phyloP scores from a whole-genome alignment of 2,797 vertebrate species.

The Clarias laeviceps region DNA sequence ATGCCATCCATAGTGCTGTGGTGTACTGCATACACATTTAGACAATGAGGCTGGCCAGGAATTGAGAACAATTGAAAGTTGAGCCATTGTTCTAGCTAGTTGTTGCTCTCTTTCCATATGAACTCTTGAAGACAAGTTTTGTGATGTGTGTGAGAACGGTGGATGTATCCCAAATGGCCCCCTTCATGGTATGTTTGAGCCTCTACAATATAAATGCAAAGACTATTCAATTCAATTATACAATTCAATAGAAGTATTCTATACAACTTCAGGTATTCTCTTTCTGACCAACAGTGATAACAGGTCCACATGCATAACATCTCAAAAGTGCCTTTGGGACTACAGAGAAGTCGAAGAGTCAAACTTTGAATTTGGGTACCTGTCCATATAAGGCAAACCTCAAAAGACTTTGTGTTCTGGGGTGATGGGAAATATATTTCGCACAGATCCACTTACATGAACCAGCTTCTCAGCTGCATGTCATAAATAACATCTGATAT shows the following conservation, averaged over 20 bases:
- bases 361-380: background rate
- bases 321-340: background rate
- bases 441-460: background rate
- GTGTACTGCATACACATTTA: slow-evolving; percentile 10
- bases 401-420: background rate
- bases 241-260: too few species aligned
- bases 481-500: background rate
- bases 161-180: background rate
- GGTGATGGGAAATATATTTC: background rate
- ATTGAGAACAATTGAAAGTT: background rate
- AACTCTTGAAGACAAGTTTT: background rate
- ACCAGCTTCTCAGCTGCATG: background rate
- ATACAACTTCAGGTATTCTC: background rate
- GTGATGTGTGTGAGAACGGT: background rate
- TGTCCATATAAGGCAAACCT: background rate
- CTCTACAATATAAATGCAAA: too few species aligned
- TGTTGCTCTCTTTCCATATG: background rate
- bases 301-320: background rate
- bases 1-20: slow-evolving; percentile 7
- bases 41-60: background rate
- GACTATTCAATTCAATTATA: too few species aligned
- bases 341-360: background rate
- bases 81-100: background rate
- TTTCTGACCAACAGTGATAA: background rate
- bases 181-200: background rate